A percentile compares a stretch with the other conserved stretches of the same genome.
phyloP scores from a whole-genome alignment of 2,113 vertebrate genomes.

The Mugil cephalus region DNA sequence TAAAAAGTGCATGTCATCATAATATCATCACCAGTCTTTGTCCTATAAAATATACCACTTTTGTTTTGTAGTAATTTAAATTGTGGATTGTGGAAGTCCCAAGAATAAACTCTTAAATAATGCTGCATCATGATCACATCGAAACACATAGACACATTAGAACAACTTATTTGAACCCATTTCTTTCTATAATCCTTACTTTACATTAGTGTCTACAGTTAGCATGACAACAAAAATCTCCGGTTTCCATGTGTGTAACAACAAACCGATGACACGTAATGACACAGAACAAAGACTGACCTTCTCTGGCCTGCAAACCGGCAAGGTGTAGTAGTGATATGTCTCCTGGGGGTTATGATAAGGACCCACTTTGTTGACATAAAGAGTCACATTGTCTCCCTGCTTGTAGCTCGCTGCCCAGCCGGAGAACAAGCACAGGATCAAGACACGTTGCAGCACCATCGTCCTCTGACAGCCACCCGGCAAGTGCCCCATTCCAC shows the following conservation, averaged over 20 bases:
- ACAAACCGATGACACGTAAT: background rate
- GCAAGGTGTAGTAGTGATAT: slow-evolving; percentile 93
- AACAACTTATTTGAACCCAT: too few relatives aligned
- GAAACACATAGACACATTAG: too few relatives aligned
- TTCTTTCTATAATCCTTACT: too few relatives aligned
- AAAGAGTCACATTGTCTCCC: slow-evolving; percentile 89
- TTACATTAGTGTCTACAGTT: background rate
- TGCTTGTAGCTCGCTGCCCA: slow-evolving; percentile 83
- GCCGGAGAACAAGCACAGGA: slow-evolving; percentile 78
- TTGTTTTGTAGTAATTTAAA: too few relatives aligned
- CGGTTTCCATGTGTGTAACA: slow-evolving; percentile 1
- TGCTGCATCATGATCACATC: too few relatives aligned
- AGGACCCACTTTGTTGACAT: slow-evolving; percentile 95
- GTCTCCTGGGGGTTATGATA: slow-evolving; percentile 97
- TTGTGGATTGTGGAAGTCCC: too few relatives aligned
- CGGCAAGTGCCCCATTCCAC: slow-evolving; percentile 55
- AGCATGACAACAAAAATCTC: background rate
- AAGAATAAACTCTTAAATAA: too few relatives aligned
- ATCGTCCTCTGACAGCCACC: slow-evolving; percentile 55
- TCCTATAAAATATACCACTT: too few relatives aligned
- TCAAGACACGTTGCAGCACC: slow-evolving; percentile 70
- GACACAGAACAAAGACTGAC: slow-evolving; percentile 73
- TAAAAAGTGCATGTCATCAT: background rate
- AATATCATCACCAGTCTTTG: too few relatives aligned
- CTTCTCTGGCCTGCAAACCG: slow-evolving; percentile 91